Evolutionary conservation across 2,797 vertebrate genomes (phyloP).

Genomic region (Champsocephalus esox): DNA sequence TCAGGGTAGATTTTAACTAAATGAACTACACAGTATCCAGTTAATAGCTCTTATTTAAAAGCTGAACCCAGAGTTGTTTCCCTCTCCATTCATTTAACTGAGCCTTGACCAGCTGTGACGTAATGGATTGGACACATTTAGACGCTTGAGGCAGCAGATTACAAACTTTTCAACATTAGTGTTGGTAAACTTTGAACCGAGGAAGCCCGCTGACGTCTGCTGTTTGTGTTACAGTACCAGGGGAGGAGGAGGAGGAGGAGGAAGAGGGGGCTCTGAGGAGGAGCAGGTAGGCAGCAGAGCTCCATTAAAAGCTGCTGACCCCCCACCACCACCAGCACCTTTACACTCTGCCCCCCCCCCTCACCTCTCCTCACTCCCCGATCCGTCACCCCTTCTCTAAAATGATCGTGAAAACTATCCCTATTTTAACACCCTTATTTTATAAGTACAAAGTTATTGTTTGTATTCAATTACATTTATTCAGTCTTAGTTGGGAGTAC

Average conservation of each 20-base stretch:
- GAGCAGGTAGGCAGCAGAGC: constrained; percentile 92
- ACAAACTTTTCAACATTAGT: neutral
- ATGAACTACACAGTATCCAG: too few relatives aligned
- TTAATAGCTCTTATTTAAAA: too few relatives aligned
- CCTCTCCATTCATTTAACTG: too few relatives aligned
- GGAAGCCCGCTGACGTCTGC: neutral
- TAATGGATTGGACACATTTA: neutral
- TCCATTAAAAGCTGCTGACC: constrained; percentile 55
- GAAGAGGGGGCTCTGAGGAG: constrained; percentile 79
- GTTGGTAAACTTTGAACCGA: neutral
- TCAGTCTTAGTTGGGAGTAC: too few relatives aligned
- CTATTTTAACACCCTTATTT: neutral
- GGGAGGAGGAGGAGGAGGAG: constrained; percentile 79
- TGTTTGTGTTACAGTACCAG: constrained; percentile 85
- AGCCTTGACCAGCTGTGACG: too few relatives aligned
- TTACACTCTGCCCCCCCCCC: neutral
- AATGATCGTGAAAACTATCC: neutral
- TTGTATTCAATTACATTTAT: too few relatives aligned
- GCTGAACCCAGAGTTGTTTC: too few relatives aligned
- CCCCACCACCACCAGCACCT: constrained; percentile 38
- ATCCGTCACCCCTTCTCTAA: neutral
- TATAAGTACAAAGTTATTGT: neutral
- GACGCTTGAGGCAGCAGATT: neutral
- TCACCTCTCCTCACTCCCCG: neutral
- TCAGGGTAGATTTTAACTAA: too few relatives aligned